phyloP scores from a whole-genome alignment of 2,888 invertebrate genomes.

The Rhorus exstirpatorius region DNA sequence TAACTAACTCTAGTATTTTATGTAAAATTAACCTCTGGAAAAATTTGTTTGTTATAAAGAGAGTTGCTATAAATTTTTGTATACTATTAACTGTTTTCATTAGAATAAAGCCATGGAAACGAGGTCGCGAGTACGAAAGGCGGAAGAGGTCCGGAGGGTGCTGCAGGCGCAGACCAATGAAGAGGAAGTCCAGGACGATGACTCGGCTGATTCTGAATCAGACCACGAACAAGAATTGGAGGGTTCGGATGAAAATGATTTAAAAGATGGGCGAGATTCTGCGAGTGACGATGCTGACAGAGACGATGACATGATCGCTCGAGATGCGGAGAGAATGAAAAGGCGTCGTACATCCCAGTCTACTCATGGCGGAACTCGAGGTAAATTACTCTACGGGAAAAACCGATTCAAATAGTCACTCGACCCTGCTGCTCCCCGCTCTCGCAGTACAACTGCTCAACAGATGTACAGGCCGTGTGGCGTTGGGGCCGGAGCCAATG shows the following conservation, averaged over 20 bases:
- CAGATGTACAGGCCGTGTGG: not conserved
- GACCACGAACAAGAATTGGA: conserved; percentile 26
- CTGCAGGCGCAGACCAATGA: not conserved
- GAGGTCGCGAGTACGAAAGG: not conserved
- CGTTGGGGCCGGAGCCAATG: not conserved
- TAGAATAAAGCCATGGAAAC: conserved; percentile 23
- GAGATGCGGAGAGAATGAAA: conserved; percentile 12
- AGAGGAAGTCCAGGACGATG: not conserved
- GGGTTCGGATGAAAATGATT: conserved; percentile 24
- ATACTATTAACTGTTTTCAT: conserved; percentile 12
- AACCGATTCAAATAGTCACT: conserved; percentile 7
- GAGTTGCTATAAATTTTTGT: conserved; percentile 12
- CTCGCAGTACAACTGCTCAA: conserved; percentile 13
- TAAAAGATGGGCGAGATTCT: not conserved
- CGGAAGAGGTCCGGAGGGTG: not conserved
- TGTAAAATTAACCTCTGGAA: too few relatives aligned
- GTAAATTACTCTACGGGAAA: conserved; percentile 18
- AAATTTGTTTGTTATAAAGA: too few relatives aligned
- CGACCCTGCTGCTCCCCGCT: conserved; percentile 2
- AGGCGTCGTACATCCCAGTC: conserved; percentile 25
- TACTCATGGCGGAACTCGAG: not conserved
- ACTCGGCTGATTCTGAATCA: conserved; percentile 1
- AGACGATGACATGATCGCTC: not conserved
- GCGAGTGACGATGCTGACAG: conserved; percentile 8
- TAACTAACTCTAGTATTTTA: too few relatives aligned